These are phyloP conservation scores for Enoplosus armatus DNA, from an alignment of 2,797 vertebrate species.

Conservation along the genomic window DNA sequence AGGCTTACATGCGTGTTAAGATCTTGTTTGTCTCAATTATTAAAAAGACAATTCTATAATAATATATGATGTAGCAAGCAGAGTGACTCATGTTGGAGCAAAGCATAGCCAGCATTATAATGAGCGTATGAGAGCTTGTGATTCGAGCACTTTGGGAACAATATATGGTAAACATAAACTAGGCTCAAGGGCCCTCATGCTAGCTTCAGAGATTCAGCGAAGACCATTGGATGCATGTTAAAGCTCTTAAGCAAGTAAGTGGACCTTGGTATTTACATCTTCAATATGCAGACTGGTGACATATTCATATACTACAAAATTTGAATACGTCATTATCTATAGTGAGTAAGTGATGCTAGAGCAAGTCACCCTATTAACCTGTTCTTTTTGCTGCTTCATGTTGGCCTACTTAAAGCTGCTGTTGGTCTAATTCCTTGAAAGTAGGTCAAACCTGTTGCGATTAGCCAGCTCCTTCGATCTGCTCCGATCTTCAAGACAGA, in stretches of 20 bases:
- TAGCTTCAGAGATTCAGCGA: background rate
- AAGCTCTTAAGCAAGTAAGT: background rate
- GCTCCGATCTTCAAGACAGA: conserved; percentile 29
- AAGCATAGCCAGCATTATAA: background rate
- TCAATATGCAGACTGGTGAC: background rate
- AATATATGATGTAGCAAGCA: background rate
- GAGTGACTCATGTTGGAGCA: background rate
- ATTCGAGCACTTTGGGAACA: background rate
- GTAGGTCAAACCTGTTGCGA: conserved; percentile 67
- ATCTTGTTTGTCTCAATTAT: background rate
- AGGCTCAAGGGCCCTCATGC: background rate
- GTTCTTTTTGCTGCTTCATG: conserved; percentile 21
- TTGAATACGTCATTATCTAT: background rate
- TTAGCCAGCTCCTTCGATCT: conserved; percentile 38
- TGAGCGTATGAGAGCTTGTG: background rate
- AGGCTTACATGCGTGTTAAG: background rate
- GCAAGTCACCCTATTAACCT: background rate
- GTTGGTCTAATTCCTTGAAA: conserved; percentile 53
- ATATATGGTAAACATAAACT: background rate
- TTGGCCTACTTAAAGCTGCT: conserved; percentile 46
- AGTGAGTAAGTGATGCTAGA: background rate
- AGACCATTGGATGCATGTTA: background rate
- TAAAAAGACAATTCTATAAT: background rate
- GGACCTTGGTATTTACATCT: background rate
- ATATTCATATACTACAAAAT: background rate